A percentile compares a stretch with the other conserved stretches of the same genome.
phyloP scores from a whole-genome alignment of 2,113 vertebrate genomes.

The Microcebus jonahi region DNA sequence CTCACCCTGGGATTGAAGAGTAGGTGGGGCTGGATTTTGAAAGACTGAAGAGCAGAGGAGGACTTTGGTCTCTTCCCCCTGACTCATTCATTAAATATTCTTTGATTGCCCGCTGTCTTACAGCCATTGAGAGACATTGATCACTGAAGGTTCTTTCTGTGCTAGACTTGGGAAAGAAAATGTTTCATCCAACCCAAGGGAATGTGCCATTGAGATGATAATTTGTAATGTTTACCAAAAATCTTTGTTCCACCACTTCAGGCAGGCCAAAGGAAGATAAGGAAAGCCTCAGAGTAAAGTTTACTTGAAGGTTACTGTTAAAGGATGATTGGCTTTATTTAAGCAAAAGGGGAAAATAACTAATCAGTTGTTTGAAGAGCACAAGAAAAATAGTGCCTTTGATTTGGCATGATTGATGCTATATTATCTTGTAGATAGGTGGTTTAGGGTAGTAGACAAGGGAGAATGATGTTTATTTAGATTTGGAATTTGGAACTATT shows the following conservation, averaged over 20 bases:
- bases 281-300: slow-evolving; percentile 63
- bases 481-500: slow-evolving; percentile 37
- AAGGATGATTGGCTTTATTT: slow-evolving; percentile 63
- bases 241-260: slow-evolving; percentile 55
- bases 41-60: not conserved
- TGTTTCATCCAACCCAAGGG: not conserved
- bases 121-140: not conserved
- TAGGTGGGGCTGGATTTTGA: not conserved
- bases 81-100: not conserved
- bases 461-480: not conserved
- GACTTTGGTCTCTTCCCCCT: not conserved
- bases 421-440: slow-evolving; percentile 53
- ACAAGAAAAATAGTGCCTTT: not conserved
- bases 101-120: not conserved
- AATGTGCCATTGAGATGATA: not conserved
- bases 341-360: slow-evolving; percentile 62
- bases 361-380: slow-evolving; percentile 46
- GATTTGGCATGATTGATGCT: slow-evolving; percentile 37
- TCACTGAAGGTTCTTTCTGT: not conserved
- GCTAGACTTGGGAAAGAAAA: not conserved
- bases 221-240: slow-evolving; percentile 70
- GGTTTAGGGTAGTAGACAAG: not conserved
- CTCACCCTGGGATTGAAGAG: not conserved
- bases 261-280: slow-evolving; percentile 60
- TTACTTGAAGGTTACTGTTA: slow-evolving; percentile 71